These are phyloP conservation scores for Dallia pectoralis DNA, from an alignment of 2,797 vertebrate species.

Conservation along the genomic window DNA sequence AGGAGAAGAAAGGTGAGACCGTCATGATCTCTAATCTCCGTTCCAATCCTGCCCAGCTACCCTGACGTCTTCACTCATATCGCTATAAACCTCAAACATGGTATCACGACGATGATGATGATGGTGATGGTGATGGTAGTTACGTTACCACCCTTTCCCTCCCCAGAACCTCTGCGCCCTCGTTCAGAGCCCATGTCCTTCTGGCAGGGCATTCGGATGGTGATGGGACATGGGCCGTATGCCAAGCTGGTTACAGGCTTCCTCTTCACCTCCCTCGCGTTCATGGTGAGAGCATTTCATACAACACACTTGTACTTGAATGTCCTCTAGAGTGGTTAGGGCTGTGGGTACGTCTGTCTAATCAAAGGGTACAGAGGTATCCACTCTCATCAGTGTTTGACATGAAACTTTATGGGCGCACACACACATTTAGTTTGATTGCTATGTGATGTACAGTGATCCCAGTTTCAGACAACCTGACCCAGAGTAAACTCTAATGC, in stretches of 20 bases:
- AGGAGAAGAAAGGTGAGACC: slow-evolving; percentile 83
- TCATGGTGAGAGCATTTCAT: slow-evolving; percentile 79
- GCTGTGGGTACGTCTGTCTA: no score
- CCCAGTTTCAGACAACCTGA: neutral
- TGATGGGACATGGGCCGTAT: slow-evolving; percentile 90
- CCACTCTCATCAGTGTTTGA: neutral
- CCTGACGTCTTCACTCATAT: no score
- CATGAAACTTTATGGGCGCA: neutral
- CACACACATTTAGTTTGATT: neutral
- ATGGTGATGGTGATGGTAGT: no score
- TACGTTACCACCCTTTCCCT: neutral
- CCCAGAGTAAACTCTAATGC: neutral
- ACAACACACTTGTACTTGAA: no score
- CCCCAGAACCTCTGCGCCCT: slow-evolving; percentile 73
- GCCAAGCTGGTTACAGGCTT: slow-evolving; percentile 90
- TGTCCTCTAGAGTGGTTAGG: no score
- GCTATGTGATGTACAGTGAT: neutral
- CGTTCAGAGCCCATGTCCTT: slow-evolving; percentile 80
- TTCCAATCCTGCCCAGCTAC: no score
- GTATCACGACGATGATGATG: no score
- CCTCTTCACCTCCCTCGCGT: slow-evolving; percentile 93
- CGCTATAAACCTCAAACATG: no score
- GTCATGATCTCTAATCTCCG: neutral
- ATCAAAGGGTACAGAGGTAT: no score
- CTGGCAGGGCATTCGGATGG: slow-evolving; percentile 84